Conservation (phyloP, 2,888 invertebrate species). For the Synanthedon tipuliformis region DNA sequence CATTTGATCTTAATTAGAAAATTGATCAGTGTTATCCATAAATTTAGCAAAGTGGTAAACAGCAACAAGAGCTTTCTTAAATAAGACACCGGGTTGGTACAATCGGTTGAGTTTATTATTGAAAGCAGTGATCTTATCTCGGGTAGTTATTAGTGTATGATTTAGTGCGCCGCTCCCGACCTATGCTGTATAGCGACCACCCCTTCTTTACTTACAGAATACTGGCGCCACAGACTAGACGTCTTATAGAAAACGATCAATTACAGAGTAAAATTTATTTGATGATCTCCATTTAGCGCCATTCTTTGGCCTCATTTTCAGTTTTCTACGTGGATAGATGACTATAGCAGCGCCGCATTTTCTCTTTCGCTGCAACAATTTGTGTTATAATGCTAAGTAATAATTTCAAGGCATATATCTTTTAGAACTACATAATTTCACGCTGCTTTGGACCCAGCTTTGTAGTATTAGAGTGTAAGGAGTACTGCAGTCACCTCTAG, state of each 20-base stretch:
- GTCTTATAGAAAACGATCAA: background rate
- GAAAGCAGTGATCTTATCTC: conserved; percentile 62
- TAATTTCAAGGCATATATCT: too few relatives aligned
- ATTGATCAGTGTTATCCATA: conserved; percentile 13
- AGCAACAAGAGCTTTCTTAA: conserved; percentile 15
- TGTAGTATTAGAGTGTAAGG: too few relatives aligned
- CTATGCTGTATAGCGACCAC: conserved; percentile 37
- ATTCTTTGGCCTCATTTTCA: background rate
- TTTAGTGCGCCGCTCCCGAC: conserved; percentile 41
- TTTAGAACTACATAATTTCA: too few relatives aligned
- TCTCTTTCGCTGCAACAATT: too few relatives aligned
- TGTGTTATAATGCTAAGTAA: too few relatives aligned
- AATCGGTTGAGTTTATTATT: conserved; percentile 61
- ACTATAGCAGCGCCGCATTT: background rate
- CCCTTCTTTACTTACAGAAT: conserved; percentile 45
- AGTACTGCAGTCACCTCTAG: too few relatives aligned
- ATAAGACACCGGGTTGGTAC: conserved; percentile 24
- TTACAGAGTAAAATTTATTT: background rate
- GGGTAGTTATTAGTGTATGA: conserved; percentile 61
- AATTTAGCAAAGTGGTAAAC: conserved; percentile 37
- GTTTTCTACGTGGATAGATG: background rate
- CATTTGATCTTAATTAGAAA: conserved; percentile 35
- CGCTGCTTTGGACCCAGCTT: too few relatives aligned
- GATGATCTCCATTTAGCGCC: background rate
- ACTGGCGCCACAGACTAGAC: conserved; percentile 14